phyloP scores from a whole-genome alignment of 2,797 vertebrate genomes.

The Darevskia nairensis region DNA sequence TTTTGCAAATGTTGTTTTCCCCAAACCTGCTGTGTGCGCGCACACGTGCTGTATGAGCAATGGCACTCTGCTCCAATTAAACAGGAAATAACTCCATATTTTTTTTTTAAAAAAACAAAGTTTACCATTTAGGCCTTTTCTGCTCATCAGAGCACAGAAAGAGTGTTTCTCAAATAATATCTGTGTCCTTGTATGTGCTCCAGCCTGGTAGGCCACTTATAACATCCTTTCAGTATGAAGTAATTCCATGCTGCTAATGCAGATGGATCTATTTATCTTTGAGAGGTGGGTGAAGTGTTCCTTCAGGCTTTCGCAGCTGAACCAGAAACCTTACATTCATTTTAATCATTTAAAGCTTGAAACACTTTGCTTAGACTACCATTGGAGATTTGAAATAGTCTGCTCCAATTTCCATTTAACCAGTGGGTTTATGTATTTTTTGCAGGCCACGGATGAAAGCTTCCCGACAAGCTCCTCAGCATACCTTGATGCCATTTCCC shows the following conservation, averaged over 20 bases:
- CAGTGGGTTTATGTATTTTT: background rate
- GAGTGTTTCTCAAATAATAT: background rate
- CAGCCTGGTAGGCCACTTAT: background rate
- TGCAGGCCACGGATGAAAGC: background rate
- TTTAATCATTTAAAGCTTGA: constrained; percentile 24
- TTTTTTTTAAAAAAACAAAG: background rate
- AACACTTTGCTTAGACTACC: constrained; percentile 7
- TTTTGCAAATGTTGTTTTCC: background rate
- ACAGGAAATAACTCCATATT: fast-evolving
- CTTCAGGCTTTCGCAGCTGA: background rate
- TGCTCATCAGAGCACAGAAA: background rate
- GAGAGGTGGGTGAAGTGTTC: background rate
- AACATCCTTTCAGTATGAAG: background rate
- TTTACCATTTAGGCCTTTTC: background rate
- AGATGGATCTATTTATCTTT: background rate
- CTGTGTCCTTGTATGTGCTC: background rate
- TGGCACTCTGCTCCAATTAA: background rate
- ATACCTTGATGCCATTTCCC: constrained; percentile 4
- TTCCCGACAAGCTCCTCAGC: background rate
- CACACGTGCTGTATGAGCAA: background rate
- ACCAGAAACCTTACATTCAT: background rate
- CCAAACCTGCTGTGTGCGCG: background rate
- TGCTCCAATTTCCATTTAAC: background rate
- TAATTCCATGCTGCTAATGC: background rate
- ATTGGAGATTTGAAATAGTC: background rate